Base-by-base conservation (phyloP, 2,797 vertebrate species). In the Syngnathus rostellatus region DNA sequence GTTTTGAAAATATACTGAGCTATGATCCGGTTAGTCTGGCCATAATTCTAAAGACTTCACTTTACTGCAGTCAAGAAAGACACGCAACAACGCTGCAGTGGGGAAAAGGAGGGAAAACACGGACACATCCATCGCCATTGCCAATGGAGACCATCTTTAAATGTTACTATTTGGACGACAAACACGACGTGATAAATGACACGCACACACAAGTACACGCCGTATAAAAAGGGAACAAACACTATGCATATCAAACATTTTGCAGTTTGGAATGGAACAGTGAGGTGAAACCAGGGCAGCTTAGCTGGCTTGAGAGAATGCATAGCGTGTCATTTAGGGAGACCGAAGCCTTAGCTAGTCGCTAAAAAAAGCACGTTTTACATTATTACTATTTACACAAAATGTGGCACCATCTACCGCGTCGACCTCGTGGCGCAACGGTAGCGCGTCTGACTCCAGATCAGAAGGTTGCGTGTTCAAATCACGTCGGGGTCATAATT, bases 381-480 rank as follows among this genome's bases (percentile, higher is more conserved):
- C 31, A 31, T 4, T 31, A 4, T 3, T 4, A 31, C 31, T 31
- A 31, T 31, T 3, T 60, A 40, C 21, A 57, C 0, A 4, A 5
- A 0, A n/a, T 2, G 1, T 10, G 12, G 1, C 1, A 3, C 0
- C 1, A 0, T 2, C 12, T 6, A 7, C 3, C 19, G 0, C 2
- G 1, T 4, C 6, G 60, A 62, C 60, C 60, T 62, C 60, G 60
- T 62, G 60, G 60, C 60, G 60, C 60, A 62, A 62, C 60, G 60
- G 60, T 62, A 46, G 60, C 60, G 60, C 60, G 60, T 62, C 60
- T 62, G 60, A 62, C 60, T 62, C 60, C 60, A 62, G 60, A 62
- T 62, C 60, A 62, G 60, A 62, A 62, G 60, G 60, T 46, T 62
- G 60, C 60, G 60, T 62, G 60, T 62, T 62, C 60, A 62, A 62